Evolutionary conservation across 2,797 vertebrate genomes (phyloP).

Genomic region (Coracias cyanogaster): DNA sequence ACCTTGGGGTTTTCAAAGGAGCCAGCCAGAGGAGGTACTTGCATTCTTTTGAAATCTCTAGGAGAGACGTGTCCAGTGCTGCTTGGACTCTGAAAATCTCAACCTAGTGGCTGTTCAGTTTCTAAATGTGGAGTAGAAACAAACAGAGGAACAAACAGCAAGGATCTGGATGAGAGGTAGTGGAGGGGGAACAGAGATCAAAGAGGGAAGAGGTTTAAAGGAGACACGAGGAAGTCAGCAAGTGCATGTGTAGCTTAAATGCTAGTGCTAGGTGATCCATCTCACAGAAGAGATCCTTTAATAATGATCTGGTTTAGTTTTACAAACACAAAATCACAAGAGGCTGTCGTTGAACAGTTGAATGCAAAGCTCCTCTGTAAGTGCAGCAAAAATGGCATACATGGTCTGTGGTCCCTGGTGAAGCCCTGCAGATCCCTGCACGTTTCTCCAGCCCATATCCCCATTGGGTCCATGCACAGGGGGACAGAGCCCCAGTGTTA

Average conservation of each 20-base stretch:
- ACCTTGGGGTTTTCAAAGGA: not conserved
- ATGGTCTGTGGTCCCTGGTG: not conserved
- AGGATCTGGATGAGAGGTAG: not conserved
- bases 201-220: not conserved
- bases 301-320: not conserved
- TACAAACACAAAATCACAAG: not conserved
- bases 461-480: not conserved
- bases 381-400: not conserved
- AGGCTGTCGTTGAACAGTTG: not conserved
- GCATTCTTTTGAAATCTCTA: not conserved
- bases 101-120: not conserved
- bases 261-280: not conserved
- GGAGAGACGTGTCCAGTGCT: not conserved
- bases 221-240: not conserved
- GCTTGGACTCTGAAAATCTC: not conserved
- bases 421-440: not conserved
- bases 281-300: not conserved
- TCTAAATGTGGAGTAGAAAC: not conserved
- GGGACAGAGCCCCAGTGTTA: not conserved
- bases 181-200: not conserved
- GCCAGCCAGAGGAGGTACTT: not conserved
- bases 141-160: not conserved
- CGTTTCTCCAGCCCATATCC: accelerated
- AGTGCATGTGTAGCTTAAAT: not conserved
- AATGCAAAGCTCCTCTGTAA: not conserved